Evolutionary conservation across 2,888 invertebrate genomes (phyloP).

Genomic region (Arctia plantaginis): DNA sequence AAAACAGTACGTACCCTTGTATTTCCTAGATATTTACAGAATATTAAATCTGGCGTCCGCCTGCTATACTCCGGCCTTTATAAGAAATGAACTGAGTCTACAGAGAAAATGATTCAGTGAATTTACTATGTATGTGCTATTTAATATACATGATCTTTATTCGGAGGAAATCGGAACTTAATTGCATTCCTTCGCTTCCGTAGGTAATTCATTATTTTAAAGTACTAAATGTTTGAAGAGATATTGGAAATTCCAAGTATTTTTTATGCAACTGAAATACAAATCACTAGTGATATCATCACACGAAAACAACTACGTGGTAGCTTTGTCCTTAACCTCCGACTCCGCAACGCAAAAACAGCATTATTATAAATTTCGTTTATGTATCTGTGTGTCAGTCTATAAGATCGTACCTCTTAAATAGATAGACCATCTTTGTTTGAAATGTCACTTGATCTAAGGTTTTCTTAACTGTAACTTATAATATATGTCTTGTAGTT

Average conservation of each 20-base stretch:
- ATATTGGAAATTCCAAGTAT: not conserved
- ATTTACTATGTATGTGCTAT: slow-evolving; percentile 56
- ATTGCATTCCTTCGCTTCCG: slow-evolving; percentile 20
- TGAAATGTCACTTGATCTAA: too few relatives aligned
- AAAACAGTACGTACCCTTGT: not conserved
- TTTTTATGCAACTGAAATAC: not conserved
- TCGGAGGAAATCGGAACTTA: slow-evolving; percentile 22
- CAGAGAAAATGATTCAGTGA: slow-evolving; percentile 63
- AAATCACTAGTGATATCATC: not conserved
- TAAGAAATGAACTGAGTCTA: slow-evolving; percentile 63
- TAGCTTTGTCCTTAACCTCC: too few relatives aligned
- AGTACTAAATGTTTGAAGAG: not conserved
- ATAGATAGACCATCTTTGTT: too few relatives aligned
- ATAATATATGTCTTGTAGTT: too few relatives aligned
- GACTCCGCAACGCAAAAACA: too few relatives aligned
- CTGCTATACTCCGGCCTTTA: slow-evolving; percentile 45
- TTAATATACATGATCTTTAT: slow-evolving; percentile 44
- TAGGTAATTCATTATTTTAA: slow-evolving; percentile 3
- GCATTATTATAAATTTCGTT: too few relatives aligned
- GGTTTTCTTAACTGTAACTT: too few relatives aligned
- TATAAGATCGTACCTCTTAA: too few relatives aligned
- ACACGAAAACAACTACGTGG: too few relatives aligned
- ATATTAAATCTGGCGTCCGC: not conserved
- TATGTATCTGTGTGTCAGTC: too few relatives aligned
- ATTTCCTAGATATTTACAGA: not conserved